phyloP scores from a whole-genome alignment of 2,888 invertebrate species.

The Charanyca ferruginea region DNA sequence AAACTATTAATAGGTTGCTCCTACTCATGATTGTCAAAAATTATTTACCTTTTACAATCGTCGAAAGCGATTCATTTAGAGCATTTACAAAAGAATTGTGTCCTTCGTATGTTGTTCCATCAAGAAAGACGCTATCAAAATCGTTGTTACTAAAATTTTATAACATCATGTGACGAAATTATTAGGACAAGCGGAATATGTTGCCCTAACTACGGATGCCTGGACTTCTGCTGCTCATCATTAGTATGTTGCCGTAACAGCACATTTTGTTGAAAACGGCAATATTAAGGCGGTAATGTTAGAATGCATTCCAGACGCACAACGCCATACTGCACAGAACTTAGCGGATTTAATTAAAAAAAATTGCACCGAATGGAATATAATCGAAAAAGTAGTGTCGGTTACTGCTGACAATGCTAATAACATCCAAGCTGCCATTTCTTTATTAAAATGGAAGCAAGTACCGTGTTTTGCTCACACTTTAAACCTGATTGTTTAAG shows the following conservation, averaged over 20 bases:
- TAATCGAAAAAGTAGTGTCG: conserved; percentile 4
- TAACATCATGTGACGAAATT: too few species aligned
- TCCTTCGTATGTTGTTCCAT: conserved; percentile 9
- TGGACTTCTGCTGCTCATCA: conserved; percentile 5
- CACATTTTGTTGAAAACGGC: conserved; percentile 10
- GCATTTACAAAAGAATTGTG: conserved; percentile 12
- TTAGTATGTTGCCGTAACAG: neutral
- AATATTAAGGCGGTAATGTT: conserved; percentile 10
- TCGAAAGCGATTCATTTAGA: conserved; percentile 29
- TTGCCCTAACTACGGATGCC: conserved; percentile 10
- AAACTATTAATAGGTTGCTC: conserved; percentile 11
- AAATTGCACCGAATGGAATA: conserved; percentile 1
- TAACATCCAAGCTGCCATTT: conserved; percentile 8
- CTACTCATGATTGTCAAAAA: conserved; percentile 15
- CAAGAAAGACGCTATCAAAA: conserved; percentile 10
- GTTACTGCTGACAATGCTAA: conserved; percentile 13
- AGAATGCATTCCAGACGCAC: conserved; percentile 17
- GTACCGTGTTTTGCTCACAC: conserved; percentile 24
- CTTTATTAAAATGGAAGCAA: conserved; percentile 13
- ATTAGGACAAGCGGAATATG: conserved; percentile 7
- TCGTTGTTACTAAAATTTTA: conserved; percentile 4
- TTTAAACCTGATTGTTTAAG: conserved; percentile 11
- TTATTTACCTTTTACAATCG: conserved; percentile 23
- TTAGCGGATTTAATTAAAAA: neutral
- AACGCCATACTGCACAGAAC: conserved; percentile 14